A percentile compares a stretch with the other conserved stretches of the same genome.
These are phyloP conservation scores for Sarcophaga rosellei DNA, from an alignment of 2,888 invertebrate genomes.

Conservation along the genomic window DNA sequence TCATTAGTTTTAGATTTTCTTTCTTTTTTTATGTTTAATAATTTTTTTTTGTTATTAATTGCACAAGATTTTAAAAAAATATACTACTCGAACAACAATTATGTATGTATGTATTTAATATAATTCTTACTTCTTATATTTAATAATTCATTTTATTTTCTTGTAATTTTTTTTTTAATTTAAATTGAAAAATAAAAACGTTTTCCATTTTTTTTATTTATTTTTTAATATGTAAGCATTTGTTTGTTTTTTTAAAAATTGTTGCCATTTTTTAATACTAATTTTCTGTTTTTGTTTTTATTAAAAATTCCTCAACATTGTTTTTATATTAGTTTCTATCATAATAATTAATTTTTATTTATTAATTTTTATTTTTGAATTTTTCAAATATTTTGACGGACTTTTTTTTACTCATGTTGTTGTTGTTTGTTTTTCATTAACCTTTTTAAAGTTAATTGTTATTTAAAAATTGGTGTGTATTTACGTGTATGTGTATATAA, in stretches of 20 bases:
- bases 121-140: conserved; percentile 4
- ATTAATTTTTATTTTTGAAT: conserved; percentile 8
- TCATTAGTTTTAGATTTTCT: neutral
- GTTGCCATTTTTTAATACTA: conserved; percentile 33
- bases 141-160: conserved; percentile 24
- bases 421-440: conserved; percentile 57
- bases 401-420: too few species aligned
- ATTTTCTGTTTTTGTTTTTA: conserved; percentile 25
- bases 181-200: conserved; percentile 31
- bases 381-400: conserved; percentile 65
- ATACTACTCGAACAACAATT: conserved; percentile 46
- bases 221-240: conserved; percentile 46
- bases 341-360: conserved; percentile 29
- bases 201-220: conserved; percentile 40
- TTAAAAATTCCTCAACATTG: conserved; percentile 65
- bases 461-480: conserved; percentile 59
- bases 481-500: conserved; percentile 9
- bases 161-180: conserved; percentile 10
- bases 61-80: conserved; percentile 38
- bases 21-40: conserved; percentile 3
- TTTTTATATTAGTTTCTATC: conserved; percentile 29
- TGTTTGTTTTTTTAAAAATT: conserved; percentile 52
- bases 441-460: conserved; percentile 56
- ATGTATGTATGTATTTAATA: neutral
- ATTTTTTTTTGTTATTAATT: neutral